Percentiles rank a stretch among this genome's conserved stretches.
These are phyloP conservation scores for Dendroctonus ponderosae DNA, from an alignment of 1,140 invertebrate genomes.

Conservation along the genomic window DNA sequence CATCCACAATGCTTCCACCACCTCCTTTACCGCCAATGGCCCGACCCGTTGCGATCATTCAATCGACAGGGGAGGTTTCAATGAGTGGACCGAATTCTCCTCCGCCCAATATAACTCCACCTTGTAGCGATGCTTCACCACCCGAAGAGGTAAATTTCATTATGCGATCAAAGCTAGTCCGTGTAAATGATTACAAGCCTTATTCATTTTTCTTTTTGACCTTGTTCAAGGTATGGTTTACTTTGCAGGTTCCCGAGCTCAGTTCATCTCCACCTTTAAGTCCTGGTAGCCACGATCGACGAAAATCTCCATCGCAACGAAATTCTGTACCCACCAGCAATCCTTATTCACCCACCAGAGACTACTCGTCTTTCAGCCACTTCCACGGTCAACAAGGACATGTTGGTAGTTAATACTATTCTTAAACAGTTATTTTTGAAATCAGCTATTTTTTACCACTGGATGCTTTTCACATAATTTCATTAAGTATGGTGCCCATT, in stretches of 20 bases:
- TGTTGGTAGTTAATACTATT: conserved; percentile 58
- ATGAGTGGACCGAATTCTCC: conserved; percentile 59
- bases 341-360: conserved; percentile 59
- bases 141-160: conserved; percentile 43
- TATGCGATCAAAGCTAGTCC: neutral
- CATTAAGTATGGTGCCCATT: no score
- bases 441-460: neutral
- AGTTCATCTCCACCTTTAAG: conserved; percentile 49
- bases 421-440: neutral
- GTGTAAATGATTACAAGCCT: neutral
- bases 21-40: conserved; percentile 96
- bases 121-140: conserved; percentile 49
- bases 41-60: conserved; percentile 90
- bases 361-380: conserved; percentile 83
- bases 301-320: conserved; percentile 47
- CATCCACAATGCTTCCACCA: conserved; percentile 86
- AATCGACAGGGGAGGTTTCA: conserved; percentile 73
- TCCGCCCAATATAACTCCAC: conserved; percentile 63
- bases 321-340: conserved; percentile 46
- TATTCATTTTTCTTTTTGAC: neutral
- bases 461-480: neutral
- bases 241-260: conserved; percentile 45
- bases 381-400: conserved; percentile 86
- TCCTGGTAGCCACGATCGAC: conserved; percentile 46
- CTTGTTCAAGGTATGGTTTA: neutral